phyloP scores from a whole-genome alignment of 1,140 invertebrate species.

The Bacillus rossius region DNA sequence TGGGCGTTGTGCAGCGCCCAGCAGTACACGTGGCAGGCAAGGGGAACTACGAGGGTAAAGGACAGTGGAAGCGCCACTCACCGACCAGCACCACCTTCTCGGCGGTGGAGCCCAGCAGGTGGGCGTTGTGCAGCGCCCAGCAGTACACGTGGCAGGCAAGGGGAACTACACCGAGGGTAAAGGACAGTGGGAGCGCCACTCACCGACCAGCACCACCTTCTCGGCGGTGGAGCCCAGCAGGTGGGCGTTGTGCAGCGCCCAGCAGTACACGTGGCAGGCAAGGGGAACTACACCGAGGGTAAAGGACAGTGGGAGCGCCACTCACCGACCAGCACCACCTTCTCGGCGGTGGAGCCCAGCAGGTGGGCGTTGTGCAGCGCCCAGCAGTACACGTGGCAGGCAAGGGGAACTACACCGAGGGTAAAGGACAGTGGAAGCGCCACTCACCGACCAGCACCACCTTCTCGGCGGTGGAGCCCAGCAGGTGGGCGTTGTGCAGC shows the following conservation, averaged over 20 bases:
- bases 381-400: slow-evolving; percentile 95
- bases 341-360: slow-evolving; percentile 66
- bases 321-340: slow-evolving; percentile 48
- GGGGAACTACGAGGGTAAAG: no score
- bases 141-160: slow-evolving; percentile 92
- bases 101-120: slow-evolving; percentile 70
- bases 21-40: slow-evolving; percentile 89
- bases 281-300: no score
- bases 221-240: slow-evolving; percentile 68
- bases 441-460: slow-evolving; percentile 49
- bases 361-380: slow-evolving; percentile 64
- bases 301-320: no score
- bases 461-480: slow-evolving; percentile 66
- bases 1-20: slow-evolving; percentile 77
- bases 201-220: slow-evolving; percentile 49
- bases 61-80: no score
- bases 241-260: slow-evolving; percentile 72
- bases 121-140: slow-evolving; percentile 75
- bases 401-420: no score
- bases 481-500: slow-evolving; percentile 60
- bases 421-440: no score
- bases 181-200: no score
- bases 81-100: slow-evolving; percentile 50
- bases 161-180: no score
- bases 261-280: slow-evolving; percentile 93